Percentiles rank a stretch among this genome's conserved stretches.
These are phyloP conservation scores for Megastigmus dorsalis DNA, from an alignment of 2,888 invertebrate genomes.

Conservation along the genomic window DNA sequence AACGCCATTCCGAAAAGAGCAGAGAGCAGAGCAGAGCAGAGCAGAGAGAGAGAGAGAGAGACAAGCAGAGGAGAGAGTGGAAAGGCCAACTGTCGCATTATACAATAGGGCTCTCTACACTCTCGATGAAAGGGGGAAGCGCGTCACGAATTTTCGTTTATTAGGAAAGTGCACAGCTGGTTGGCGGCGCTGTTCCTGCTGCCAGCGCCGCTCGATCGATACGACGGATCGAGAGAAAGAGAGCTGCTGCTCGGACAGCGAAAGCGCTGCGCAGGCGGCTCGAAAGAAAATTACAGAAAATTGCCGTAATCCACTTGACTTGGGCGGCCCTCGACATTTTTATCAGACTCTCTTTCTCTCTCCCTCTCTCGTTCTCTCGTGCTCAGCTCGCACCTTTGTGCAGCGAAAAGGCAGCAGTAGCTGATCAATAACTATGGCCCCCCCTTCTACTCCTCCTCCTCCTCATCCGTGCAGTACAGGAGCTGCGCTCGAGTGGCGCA, in stretches of 20 bases:
- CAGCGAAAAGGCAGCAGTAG: not conserved
- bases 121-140: too few species aligned
- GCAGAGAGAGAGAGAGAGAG: too few species aligned
- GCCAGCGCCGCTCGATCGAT: not conserved
- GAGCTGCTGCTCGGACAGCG: too few species aligned
- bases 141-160: slow-evolving; percentile 43
- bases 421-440: slow-evolving; percentile 27
- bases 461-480: not conserved
- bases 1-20: too few species aligned
- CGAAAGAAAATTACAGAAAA: slow-evolving; percentile 37
- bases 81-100: too few species aligned
- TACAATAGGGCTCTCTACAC: too few species aligned
- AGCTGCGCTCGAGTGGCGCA: not conserved
- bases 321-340: slow-evolving; percentile 25
- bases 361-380: not conserved
- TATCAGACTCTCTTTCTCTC: not conserved
- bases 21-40: too few species aligned
- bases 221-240: not conserved
- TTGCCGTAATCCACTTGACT: slow-evolving; percentile 39
- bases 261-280: too few species aligned
- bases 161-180: slow-evolving; percentile 16
- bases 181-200: too few species aligned
- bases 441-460: too few species aligned
- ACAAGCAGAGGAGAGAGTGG: too few species aligned
- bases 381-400: not conserved